Conservation (phyloP, 2,888 invertebrate genomes). For the Scaptomyza reducta region DNA sequence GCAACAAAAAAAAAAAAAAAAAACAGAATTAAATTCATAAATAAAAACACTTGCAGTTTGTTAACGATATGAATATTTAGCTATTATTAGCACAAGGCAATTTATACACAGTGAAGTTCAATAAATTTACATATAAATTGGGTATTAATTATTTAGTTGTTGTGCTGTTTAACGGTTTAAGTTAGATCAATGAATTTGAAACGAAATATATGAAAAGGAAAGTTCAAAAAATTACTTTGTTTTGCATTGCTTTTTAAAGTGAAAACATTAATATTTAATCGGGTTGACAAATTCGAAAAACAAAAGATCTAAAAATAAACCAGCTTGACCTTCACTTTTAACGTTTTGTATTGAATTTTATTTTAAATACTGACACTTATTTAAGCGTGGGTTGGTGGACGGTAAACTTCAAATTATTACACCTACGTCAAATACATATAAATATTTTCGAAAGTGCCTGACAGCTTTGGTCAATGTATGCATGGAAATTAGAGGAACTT, state of each 20-base stretch:
- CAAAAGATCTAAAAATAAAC: constrained; percentile 63
- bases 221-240: constrained; percentile 8
- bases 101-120: not conserved
- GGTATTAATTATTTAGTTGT: not conserved
- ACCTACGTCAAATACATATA: not conserved
- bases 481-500: not conserved
- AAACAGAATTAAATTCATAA: too few relatives aligned
- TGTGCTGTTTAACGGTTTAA: not conserved
- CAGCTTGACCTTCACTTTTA: constrained; percentile 59
- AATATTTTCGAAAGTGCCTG: not conserved
- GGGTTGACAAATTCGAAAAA: constrained; percentile 26
- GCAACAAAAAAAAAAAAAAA: too few relatives aligned
- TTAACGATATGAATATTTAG: too few relatives aligned
- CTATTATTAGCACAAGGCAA: not conserved
- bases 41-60: too few relatives aligned
- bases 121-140: not conserved
- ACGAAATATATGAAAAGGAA: not conserved
- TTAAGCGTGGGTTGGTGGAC: constrained; percentile 8
- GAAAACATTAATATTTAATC: constrained; percentile 10
- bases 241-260: not conserved
- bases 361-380: constrained; percentile 39
- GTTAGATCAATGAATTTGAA: constrained; percentile 6
- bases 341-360: constrained; percentile 15
- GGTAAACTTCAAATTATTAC: not conserved
- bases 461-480: not conserved